These are phyloP conservation scores for Oconnorella tubifera DNA, from an alignment of 2,888 invertebrate genomes.

Conservation along the genomic window DNA sequence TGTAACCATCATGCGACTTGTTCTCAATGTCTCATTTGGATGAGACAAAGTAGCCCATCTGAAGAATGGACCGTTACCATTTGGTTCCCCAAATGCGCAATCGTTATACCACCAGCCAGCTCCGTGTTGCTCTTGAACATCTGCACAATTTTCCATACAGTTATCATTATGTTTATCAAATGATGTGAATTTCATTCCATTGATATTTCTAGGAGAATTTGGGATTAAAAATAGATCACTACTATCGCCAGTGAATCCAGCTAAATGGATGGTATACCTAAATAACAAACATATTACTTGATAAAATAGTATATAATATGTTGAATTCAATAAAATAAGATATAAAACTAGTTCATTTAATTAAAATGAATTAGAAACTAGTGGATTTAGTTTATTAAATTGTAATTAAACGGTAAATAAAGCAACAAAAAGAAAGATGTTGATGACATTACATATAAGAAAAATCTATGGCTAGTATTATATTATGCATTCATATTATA, in stretches of 20 bases:
- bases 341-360: too few relatives aligned
- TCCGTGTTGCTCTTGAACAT: background rate
- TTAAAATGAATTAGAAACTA: too few relatives aligned
- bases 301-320: too few relatives aligned
- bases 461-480: too few relatives aligned
- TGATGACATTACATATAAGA: too few relatives aligned
- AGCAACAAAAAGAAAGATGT: too few relatives aligned
- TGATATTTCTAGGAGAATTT: background rate
- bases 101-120: background rate
- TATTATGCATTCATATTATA: too few relatives aligned
- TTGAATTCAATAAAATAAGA: too few relatives aligned
- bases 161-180: background rate
- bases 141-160: background rate
- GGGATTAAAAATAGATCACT: background rate
- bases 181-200: background rate
- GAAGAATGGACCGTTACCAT: background rate
- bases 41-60: background rate
- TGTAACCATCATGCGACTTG: background rate
- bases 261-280: background rate
- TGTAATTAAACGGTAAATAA: too few relatives aligned
- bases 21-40: background rate
- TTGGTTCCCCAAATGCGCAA: background rate
- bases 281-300: background rate
- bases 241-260: background rate
- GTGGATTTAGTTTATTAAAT: too few relatives aligned